These are phyloP conservation scores for Lutjanus argentimaculatus DNA, from an alignment of 2,797 vertebrate species.

Conservation along the genomic window DNA sequence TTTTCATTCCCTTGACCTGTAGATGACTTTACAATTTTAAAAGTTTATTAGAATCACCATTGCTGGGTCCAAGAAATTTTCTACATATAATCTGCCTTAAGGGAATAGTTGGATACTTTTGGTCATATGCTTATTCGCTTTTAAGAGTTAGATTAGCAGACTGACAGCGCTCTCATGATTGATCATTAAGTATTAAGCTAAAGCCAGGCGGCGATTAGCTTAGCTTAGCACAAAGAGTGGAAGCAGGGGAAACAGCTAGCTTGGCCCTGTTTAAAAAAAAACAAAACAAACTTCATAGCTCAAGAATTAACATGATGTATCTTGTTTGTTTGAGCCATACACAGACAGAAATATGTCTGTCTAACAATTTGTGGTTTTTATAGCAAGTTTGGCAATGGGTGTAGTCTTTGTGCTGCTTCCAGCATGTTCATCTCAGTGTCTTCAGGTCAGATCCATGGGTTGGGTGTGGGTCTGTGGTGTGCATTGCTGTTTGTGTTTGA, in stretches of 20 bases:
- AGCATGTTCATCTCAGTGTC: neutral
- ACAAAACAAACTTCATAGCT: neutral
- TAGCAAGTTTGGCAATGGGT: neutral
- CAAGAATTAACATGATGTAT: neutral
- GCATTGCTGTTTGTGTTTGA: neutral
- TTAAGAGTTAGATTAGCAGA: neutral
- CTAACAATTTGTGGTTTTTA: neutral
- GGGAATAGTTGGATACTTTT: neutral
- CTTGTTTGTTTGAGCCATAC: neutral
- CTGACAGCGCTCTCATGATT: neutral
- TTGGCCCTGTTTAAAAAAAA: neutral
- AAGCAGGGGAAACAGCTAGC: neutral
- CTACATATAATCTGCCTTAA: neutral
- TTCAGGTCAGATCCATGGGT: neutral
- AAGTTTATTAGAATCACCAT: too few species aligned
- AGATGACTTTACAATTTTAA: too few species aligned
- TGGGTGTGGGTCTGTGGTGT: neutral
- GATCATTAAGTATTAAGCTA: neutral
- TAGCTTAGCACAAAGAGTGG: slow-evolving; percentile 5
- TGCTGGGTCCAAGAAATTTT: too few species aligned
- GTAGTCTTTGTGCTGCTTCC: neutral
- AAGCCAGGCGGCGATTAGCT: slow-evolving; percentile 2
- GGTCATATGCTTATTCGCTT: neutral
- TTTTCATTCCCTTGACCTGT: too few species aligned
- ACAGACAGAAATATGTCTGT: neutral